Percentiles rank a stretch among this genome's conserved stretches.
Conservation (phyloP, 92 coral and sea anemone genomes). For the Anthopleura xanthogrammica region DNA sequence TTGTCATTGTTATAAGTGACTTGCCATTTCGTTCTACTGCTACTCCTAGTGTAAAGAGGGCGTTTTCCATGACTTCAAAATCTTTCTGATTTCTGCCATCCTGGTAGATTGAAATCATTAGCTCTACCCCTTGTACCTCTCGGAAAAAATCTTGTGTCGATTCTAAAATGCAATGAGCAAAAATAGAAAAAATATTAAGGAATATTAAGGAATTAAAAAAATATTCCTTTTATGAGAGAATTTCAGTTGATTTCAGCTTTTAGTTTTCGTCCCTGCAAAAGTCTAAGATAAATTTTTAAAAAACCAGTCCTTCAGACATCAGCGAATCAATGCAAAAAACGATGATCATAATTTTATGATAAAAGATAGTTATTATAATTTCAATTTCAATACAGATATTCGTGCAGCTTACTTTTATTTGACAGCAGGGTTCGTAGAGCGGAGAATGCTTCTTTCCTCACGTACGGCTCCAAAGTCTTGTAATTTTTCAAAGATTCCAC, state of each 20-base stretch:
- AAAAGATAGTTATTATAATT: too few species aligned
- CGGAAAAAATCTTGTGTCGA: conserved; percentile 17
- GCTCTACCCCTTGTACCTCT: conserved; percentile 24
- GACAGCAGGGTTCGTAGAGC: conserved; percentile 10
- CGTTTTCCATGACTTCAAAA: conserved; percentile 17
- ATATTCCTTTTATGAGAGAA: neutral
- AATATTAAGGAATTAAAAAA: neutral
- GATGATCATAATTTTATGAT: neutral
- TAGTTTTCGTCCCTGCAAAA: neutral
- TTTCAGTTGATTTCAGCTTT: neutral
- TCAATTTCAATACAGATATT: neutral
- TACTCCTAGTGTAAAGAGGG: conserved; percentile 32
- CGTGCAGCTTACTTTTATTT: conserved; percentile 3
- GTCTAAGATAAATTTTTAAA: too few species aligned
- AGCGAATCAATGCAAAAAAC: neutral
- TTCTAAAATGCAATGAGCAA: neutral
- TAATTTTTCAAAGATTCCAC: conserved; percentile 17
- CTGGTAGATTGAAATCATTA: conserved; percentile 19
- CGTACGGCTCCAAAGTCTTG: conserved; percentile 14
- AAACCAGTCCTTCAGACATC: too few species aligned
- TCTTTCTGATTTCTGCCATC: conserved; percentile 13
- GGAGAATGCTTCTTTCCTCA: conserved; percentile 9
- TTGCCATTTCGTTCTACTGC: conserved; percentile 38
- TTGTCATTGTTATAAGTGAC: neutral
- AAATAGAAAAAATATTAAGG: neutral